Conservation (phyloP, 2,113 vertebrate genomes). For the Hydropotes inermis region DNA sequence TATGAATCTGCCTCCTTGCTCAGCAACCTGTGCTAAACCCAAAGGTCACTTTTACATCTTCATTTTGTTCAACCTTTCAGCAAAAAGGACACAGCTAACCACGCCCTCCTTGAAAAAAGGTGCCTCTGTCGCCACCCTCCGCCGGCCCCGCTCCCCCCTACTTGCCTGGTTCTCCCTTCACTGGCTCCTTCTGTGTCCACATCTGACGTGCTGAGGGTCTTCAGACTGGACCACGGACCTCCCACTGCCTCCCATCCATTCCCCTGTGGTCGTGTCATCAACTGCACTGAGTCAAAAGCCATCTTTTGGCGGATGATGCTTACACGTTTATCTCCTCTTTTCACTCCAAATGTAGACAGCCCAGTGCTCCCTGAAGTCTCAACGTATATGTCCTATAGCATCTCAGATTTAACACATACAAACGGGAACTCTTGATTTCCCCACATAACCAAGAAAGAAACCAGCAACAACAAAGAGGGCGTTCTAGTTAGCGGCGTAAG, state of each 20-base stretch:
- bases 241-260: background rate
- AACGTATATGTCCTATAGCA: background rate
- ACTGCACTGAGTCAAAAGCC: background rate
- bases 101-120: background rate
- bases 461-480: background rate
- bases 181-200: background rate
- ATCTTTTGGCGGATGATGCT: background rate
- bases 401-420: background rate
- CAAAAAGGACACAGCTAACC: background rate
- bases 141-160: no score
- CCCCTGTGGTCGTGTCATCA: no score
- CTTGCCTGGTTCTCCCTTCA: background rate
- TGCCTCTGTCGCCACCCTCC: background rate
- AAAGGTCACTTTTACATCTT: background rate
- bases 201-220: no score
- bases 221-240: background rate
- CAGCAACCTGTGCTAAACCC: background rate
- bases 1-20: background rate
- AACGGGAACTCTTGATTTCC: background rate
- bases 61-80: background rate
- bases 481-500: background rate
- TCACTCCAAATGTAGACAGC: background rate
- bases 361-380: background rate
- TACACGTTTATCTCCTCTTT: background rate
- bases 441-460: background rate